Conservation (phyloP, 2,888 invertebrate genomes). For the Sphaerophoria rueppellii region DNA sequence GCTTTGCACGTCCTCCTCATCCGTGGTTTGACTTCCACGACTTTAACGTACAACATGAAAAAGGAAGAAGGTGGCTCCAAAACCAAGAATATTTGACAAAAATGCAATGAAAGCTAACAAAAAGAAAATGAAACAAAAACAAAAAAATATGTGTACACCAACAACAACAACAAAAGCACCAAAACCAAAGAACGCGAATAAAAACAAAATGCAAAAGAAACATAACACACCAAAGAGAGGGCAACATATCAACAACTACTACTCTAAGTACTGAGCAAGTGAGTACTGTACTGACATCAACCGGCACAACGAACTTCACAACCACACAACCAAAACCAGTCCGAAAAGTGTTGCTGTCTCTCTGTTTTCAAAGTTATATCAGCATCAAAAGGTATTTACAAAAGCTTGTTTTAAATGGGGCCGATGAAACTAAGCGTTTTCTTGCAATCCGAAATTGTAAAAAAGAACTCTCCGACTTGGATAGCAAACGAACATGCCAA, state of each 20-base stretch:
- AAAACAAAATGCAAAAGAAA: slow-evolving; percentile 62
- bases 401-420: not conserved
- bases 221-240: slow-evolving; percentile 54
- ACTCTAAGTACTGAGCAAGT: too few relatives aligned
- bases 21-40: not conserved
- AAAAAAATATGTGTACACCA: not conserved
- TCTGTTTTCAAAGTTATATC: not conserved
- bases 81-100: slow-evolving; percentile 65
- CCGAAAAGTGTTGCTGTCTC: slow-evolving; percentile 62
- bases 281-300: slow-evolving; percentile 44
- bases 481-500: too few relatives aligned
- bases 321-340: slow-evolving; percentile 57
- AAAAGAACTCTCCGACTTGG: too few relatives aligned
- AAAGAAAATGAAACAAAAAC: slow-evolving; percentile 22
- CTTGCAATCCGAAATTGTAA: too few relatives aligned
- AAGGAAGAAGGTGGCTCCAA: slow-evolving; percentile 42
- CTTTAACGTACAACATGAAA: not conserved
- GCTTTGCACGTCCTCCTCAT: slow-evolving; percentile 8
- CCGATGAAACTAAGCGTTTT: too few relatives aligned
- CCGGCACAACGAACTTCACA: slow-evolving; percentile 71
- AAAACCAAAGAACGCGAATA: slow-evolving; percentile 49
- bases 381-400: not conserved
- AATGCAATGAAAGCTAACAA: slow-evolving; percentile 47
- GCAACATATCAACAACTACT: slow-evolving; percentile 23
- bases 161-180: not conserved